Base-by-base conservation (phyloP, 2,888 invertebrate species). In the Eustalomyia histrio region DNA sequence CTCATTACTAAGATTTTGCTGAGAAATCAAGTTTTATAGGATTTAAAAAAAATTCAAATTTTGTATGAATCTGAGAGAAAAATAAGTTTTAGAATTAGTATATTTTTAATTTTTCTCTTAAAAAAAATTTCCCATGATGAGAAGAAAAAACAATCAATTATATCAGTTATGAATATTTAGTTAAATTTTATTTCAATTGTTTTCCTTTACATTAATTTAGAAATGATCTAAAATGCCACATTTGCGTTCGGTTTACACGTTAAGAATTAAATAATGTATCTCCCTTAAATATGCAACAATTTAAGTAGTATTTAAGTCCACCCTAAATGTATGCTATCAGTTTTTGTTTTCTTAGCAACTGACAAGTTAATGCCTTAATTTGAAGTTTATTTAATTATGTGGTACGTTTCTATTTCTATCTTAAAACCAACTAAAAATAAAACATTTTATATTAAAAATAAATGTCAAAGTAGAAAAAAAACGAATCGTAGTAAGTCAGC, bases 381-480 rank as follows among this genome's bases (percentile, higher is more conserved):
- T n/a, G 2, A n/a, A n/a, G 43, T 47, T 47, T 16, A 47, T 47
- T 47, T 47, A n/a, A 47, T 47, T 47, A 47, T 47, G 16, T 47
- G 2, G n/a, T 5, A 47, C 35, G 5, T 39, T 60, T 29, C 4
- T 33, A 16, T 29, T 33, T 33, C 12, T 16, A n/a, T 39, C 10
- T 35, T 33, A 39, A 16, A 35, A 29, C 29, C 7, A 6, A 29
- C 6, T 6, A 29, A 6, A 58, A n/a, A 35, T 18, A 60, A 17
- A 35, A 18, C 43, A 47, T 47, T 47, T 47, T n/a, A 10, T n/a
- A n/a, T 47, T 47, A 47, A 24, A 60, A 60, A 35, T 29, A 58
- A 50, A 33, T 52, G 64, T 29, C 33, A 43, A 29, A 50, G 24
- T 52, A 64, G 9, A 57, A 17, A 55, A 58, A 58, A 55, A 58